These are phyloP conservation scores for Hypomecis punctinalis DNA, from an alignment of 2,888 invertebrate species.

Conservation along the genomic window DNA sequence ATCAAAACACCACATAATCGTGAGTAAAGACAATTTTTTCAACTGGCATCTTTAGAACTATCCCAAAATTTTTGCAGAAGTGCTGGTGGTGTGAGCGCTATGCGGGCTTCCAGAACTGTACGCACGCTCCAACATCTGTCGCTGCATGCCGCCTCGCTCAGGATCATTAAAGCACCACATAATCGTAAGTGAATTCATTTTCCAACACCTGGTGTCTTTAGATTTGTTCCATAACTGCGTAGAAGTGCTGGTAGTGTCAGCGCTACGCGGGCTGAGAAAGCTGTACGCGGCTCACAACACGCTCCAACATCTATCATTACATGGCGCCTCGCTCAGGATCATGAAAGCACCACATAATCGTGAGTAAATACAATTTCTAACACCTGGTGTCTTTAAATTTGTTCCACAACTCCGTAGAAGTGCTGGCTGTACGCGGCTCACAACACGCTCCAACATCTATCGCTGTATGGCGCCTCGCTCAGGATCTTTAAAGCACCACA, in stretches of 20 bases:
- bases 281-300: conserved; percentile 86
- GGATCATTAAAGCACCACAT: conserved; percentile 91
- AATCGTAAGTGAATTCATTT: conserved; percentile 87
- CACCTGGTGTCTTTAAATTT: conserved; percentile 61
- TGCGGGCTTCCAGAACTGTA: too few species aligned
- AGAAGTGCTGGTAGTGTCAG: too few species aligned
- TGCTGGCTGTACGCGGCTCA: conserved; percentile 91
- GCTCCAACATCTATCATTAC: conserved; percentile 87
- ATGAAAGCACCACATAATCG: conserved; percentile 93
- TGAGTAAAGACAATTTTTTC: too few species aligned
- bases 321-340: conserved; percentile 90
- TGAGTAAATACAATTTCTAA: conserved; percentile 65
- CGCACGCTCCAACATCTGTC: too few species aligned
- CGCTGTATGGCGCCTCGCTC: conserved; percentile 91
- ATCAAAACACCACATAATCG: too few species aligned
- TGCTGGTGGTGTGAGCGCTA: too few species aligned
- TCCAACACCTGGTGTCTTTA: too few species aligned
- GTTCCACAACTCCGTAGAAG: conserved; percentile 93
- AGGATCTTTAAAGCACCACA: conserved; percentile 92
- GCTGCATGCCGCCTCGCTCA: too few species aligned
- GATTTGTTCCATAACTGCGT: too few species aligned
- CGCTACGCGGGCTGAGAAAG: too few species aligned
- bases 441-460: conserved; percentile 90
- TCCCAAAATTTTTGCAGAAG: too few species aligned
- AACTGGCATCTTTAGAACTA: too few species aligned